phyloP scores from a whole-genome alignment of 2,888 invertebrate species.

The Leptinotarsa peninsularis region DNA sequence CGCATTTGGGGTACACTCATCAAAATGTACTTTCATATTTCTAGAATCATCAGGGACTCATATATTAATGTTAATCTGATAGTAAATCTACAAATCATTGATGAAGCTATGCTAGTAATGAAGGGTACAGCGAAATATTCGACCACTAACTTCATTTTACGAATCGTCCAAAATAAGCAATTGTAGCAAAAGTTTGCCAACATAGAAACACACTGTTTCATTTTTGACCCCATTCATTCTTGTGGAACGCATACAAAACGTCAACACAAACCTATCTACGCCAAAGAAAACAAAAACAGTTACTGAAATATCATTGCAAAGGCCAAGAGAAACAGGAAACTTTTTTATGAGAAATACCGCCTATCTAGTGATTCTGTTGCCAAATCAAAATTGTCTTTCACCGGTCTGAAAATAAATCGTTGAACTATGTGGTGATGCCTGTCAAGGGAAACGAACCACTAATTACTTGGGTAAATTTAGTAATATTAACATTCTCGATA shows the following conservation, averaged over 20 bases:
- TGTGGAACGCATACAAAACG: background rate
- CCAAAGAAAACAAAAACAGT: background rate
- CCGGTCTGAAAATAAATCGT: slow-evolving; percentile 58
- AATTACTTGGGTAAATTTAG: slow-evolving; percentile 57
- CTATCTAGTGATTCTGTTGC: slow-evolving; percentile 52
- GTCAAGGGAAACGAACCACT: slow-evolving; percentile 59
- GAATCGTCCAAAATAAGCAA: no score
- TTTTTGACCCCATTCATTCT: background rate
- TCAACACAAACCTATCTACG: background rate
- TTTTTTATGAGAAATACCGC: background rate
- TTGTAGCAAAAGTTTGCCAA: no score
- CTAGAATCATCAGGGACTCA: no score
- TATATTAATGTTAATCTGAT: no score
- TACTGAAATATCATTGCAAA: background rate
- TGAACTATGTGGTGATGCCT: slow-evolving; percentile 58
- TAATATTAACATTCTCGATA: slow-evolving; percentile 49
- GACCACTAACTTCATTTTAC: no score
- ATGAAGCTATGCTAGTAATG: no score
- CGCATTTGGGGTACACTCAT: no score
- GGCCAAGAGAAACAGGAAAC: slow-evolving; percentile 7
- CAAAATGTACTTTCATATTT: no score
- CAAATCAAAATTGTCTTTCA: slow-evolving; percentile 62
- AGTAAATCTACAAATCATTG: no score
- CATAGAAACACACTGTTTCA: background rate
- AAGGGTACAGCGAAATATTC: no score